phyloP scores from a whole-genome alignment of 2,113 vertebrate species.

The Archilochus colubris region DNA sequence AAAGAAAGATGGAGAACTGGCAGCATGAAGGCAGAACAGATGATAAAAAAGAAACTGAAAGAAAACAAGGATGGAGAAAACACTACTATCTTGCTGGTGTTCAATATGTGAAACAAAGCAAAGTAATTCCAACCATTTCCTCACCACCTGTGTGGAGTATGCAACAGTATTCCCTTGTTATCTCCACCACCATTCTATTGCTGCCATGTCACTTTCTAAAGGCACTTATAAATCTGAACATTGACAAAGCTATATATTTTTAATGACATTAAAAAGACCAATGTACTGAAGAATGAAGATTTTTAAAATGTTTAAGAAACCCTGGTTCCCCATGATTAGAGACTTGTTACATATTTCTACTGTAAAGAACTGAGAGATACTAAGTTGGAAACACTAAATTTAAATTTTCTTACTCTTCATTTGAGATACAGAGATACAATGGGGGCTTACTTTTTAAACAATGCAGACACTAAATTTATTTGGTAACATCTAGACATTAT shows the following conservation, averaged over 20 bases:
- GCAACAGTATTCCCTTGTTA: background rate
- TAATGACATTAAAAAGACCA: background rate
- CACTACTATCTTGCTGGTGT: background rate
- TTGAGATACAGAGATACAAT: background rate
- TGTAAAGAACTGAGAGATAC: background rate
- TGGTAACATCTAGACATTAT: slow-evolving; percentile 36
- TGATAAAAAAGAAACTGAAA: background rate
- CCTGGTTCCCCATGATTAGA: background rate
- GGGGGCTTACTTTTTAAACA: background rate
- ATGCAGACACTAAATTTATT: background rate
- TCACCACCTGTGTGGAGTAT: background rate
- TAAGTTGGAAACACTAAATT: background rate
- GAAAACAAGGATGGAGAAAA: background rate
- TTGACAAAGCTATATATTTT: background rate
- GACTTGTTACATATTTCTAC: background rate
- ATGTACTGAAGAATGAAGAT: background rate
- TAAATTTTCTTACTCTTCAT: background rate
- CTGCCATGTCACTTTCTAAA: background rate
- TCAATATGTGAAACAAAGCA: background rate
- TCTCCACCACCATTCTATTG: background rate
- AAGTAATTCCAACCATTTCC: background rate
- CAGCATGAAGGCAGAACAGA: background rate
- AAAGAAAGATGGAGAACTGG: background rate
- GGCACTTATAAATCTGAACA: background rate
- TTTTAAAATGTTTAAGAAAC: background rate